Base-by-base conservation (phyloP, 1,140 invertebrate genomes). In the Musca vetustissima region DNA sequence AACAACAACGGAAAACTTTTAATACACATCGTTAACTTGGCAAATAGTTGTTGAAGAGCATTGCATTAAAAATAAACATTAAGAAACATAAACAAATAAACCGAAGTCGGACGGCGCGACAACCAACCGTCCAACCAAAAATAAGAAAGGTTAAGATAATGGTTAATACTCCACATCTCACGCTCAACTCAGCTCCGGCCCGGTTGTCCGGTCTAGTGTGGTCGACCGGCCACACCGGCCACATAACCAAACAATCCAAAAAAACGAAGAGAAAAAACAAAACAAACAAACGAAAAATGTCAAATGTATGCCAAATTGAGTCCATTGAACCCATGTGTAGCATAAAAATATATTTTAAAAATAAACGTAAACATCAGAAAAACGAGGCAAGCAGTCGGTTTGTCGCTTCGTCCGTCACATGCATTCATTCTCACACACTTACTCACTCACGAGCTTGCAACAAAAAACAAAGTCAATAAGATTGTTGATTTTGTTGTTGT, bases 261-360 rank as follows among this genome's bases (percentile, higher is more conserved):
- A 21, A 52, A 52, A 52, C 17, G 7, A 19, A 19, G 17, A 52
- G 2, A n/a, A 36, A 59, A 49, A 50, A 65, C 9, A 21, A 64
- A 64, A 36, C 15, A 64, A 50, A 65, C 47, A 49, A 72, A 74
- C 55, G 74, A 65, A 70, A 69, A 72, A 75, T 72, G 69, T 71
- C 68, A 74, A 74, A 76, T 76, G 73, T 76, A 76, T 76, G 75
- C 73, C 74, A 76, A 73, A 76, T 73, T 70, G 70, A 73, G 74
- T 74, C 71, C 74, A 76, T 74, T 76, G 75, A 73, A 76, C 73
- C 73, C 55, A 32, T n/a, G 43, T 65, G 64, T 50, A 49, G 64
- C 64, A 65, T 48, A 48, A 49, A 50, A 43, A 50, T 24, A n/a
- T n/a, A n/a, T n/a, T n/a, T 19, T 53, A 19, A 24, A 53, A 19